phyloP scores from a whole-genome alignment of 92 coral and sea anemone genomes.

The Nematostella vectensis region DNA sequence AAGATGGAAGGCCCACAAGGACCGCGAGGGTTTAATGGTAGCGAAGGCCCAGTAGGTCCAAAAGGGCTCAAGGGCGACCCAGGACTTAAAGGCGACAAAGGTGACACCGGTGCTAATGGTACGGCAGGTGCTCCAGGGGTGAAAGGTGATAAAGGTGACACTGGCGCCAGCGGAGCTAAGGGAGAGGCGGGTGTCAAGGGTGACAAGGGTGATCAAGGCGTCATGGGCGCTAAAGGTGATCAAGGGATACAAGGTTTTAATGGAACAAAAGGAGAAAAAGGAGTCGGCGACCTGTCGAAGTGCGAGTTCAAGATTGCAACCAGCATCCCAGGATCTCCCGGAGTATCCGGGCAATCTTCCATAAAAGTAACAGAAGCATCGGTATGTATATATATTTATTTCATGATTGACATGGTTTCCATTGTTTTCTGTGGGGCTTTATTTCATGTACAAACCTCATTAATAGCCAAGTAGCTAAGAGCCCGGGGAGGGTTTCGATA shows the following conservation, averaged over 20 bases:
- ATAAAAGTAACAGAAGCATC: too few species aligned
- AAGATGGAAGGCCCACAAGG: constrained; percentile 26
- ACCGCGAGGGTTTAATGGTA: constrained; percentile 17
- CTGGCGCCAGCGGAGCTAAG: not conserved
- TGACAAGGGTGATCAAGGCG: constrained; percentile 4
- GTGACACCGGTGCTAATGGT: not conserved
- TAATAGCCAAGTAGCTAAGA: too few species aligned
- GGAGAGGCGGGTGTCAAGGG: constrained; percentile 3
- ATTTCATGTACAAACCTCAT: too few species aligned
- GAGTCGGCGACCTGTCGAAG: constrained; percentile 50
- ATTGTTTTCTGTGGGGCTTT: too few species aligned
- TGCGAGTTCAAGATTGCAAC: too few species aligned
- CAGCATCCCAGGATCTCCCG: too few species aligned
- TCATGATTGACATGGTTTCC: too few species aligned
- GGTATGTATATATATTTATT: too few species aligned
- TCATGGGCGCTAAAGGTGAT: not conserved
- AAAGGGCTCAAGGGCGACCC: not conserved
- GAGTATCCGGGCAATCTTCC: too few species aligned
- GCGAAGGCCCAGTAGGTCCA: not conserved
- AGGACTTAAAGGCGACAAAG: not conserved
- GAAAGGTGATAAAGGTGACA: not conserved
- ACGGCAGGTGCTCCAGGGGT: not conserved
- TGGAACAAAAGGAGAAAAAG: constrained; percentile 53
- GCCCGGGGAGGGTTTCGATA: too few species aligned
- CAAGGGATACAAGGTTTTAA: constrained; percentile 4